Evolutionary conservation across 1,140 invertebrate species (phyloP).

Genomic region (Megathymus violae): DNA sequence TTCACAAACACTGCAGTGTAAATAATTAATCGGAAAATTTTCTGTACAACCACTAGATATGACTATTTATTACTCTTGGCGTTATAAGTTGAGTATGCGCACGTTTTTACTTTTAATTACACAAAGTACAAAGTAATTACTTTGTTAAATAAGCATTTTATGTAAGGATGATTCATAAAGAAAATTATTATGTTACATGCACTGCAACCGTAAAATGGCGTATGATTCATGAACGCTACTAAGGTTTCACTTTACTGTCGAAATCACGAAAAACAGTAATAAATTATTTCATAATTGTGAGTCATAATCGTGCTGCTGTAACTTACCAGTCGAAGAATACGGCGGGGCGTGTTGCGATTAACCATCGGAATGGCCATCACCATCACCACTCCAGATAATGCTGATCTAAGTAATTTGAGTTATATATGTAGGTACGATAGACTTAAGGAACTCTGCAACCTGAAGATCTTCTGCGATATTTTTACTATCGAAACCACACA

Average conservation of each 20-base stretch:
- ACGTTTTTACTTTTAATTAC: background rate
- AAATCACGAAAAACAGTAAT: conserved; percentile 25
- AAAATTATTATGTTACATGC: background rate
- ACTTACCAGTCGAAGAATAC: no score
- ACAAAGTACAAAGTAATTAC: background rate
- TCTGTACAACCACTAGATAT: no score
- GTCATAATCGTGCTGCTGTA: background rate
- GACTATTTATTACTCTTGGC: background rate
- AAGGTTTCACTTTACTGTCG: conserved; percentile 15
- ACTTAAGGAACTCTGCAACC: no score
- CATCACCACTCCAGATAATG: no score
- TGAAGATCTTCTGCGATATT: no score
- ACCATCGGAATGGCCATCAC: no score
- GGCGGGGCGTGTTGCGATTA: no score
- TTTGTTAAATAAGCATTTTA: background rate
- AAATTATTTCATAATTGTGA: conserved; percentile 21
- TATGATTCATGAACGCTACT: conserved; percentile 16
- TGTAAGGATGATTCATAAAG: conserved; percentile 10
- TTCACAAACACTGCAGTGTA: no score
- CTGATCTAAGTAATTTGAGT: no score
- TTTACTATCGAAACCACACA: no score
- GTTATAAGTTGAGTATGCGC: background rate
- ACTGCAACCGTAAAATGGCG: conserved; percentile 6
- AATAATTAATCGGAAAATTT: no score
- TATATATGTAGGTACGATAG: no score